Evolutionary conservation across 2,113 vertebrate species (phyloP).

Genomic region (Mus musculus): DNA sequence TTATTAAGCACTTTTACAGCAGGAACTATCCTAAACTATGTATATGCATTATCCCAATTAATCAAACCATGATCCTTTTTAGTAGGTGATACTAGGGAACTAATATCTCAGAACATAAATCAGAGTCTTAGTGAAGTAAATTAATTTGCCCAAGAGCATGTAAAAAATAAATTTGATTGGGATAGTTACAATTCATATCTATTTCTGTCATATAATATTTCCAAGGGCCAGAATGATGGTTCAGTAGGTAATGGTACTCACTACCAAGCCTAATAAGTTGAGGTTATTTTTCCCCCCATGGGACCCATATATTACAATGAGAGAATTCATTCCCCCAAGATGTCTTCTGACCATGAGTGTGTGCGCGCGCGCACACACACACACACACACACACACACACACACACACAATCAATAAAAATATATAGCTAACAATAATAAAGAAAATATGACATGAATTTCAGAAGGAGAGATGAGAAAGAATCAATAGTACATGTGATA

Average conservation of each 20-base stretch:
- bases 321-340: neutral
- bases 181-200: neutral
- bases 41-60: neutral
- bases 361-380: neutral
- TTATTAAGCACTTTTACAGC: neutral
- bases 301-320: neutral
- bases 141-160: neutral
- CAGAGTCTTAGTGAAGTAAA: neutral
- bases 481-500: neutral
- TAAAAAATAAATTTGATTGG: neutral
- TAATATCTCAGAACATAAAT: conserved; percentile 41
- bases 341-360: neutral
- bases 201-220: neutral
- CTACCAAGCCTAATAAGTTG: neutral
- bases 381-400: neutral
- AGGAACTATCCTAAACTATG: neutral
- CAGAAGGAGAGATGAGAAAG: neutral
- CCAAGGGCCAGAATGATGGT: neutral
- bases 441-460: neutral
- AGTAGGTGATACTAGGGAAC: neutral
- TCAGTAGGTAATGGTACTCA: neutral
- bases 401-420: neutral
- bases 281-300: neutral
- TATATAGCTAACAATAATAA: neutral
- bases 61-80: conserved; percentile 7